Evolutionary conservation across 2,888 invertebrate species (phyloP).

Genomic region (Scotopteryx bipunctaria): DNA sequence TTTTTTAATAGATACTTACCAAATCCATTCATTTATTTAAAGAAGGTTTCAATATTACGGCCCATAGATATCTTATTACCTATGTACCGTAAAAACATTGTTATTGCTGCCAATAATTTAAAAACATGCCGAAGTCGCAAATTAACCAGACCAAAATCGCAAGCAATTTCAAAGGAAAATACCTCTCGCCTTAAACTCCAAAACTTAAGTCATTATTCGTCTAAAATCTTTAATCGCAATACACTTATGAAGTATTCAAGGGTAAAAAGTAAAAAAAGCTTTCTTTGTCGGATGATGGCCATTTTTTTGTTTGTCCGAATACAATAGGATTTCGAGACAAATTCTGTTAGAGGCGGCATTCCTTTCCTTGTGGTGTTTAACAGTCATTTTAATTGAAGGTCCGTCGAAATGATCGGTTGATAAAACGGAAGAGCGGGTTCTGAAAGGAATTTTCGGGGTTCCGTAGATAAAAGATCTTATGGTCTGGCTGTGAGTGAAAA

Average conservation of each 20-base stretch:
- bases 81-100: no score
- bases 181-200: conserved; percentile 45
- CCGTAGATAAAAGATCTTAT: conserved; percentile 6
- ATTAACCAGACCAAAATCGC: conserved; percentile 13
- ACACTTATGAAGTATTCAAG: conserved; percentile 69
- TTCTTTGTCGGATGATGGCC: conserved; percentile 70
- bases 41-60: no score
- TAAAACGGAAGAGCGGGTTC: conserved; percentile 32
- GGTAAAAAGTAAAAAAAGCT: conserved; percentile 67
- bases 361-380: conserved; percentile 69
- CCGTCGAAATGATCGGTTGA: conserved; percentile 61
- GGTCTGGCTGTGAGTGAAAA: no score
- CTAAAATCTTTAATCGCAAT: conserved; percentile 69
- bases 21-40: no score
- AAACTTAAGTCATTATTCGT: conserved; percentile 69
- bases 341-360: conserved; percentile 69
- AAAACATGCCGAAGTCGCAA: conserved; percentile 3
- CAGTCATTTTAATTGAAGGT: conserved; percentile 79
- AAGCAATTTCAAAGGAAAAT: conserved; percentile 41
- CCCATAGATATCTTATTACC: no score
- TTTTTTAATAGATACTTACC: no score
- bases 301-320: conserved; percentile 63
- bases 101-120: no score
- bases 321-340: conserved; percentile 72
- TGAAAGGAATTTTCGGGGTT: background rate